These are phyloP conservation scores for Catharus minimus DNA, from an alignment of 2,113 vertebrate species.

Conservation along the genomic window DNA sequence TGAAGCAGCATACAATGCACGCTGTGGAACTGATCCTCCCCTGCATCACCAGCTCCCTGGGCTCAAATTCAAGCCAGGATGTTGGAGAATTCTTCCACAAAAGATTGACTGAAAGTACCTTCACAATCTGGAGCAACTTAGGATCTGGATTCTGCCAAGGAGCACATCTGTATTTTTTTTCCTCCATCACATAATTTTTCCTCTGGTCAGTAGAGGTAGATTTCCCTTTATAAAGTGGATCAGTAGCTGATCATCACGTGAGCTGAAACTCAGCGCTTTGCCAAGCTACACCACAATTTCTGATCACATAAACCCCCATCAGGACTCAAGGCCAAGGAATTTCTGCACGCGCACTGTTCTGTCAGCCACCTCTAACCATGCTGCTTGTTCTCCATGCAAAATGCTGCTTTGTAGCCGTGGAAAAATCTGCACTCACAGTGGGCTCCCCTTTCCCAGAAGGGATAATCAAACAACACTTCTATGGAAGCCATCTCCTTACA, in stretches of 20 bases:
- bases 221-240: not conserved
- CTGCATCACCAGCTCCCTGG: not conserved
- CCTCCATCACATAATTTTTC: not conserved
- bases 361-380: not conserved
- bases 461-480: not conserved
- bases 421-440: not conserved
- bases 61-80: not conserved
- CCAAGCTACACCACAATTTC: not conserved
- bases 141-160: not conserved
- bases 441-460: not conserved
- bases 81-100: not conserved
- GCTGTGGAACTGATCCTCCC: not conserved
- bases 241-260: not conserved
- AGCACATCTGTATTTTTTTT: not conserved
- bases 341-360: not conserved
- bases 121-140: not conserved
- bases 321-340: not conserved
- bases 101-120: not conserved
- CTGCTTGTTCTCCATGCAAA: not conserved
- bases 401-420: not conserved
- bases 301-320: not conserved
- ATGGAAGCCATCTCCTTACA: not conserved
- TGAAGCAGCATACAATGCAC: not conserved
- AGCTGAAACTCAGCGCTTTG: not conserved
- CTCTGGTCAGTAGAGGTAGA: not conserved